phyloP scores from a whole-genome alignment of 2,888 invertebrate genomes.

The Nephrotoma guestfalica region DNA sequence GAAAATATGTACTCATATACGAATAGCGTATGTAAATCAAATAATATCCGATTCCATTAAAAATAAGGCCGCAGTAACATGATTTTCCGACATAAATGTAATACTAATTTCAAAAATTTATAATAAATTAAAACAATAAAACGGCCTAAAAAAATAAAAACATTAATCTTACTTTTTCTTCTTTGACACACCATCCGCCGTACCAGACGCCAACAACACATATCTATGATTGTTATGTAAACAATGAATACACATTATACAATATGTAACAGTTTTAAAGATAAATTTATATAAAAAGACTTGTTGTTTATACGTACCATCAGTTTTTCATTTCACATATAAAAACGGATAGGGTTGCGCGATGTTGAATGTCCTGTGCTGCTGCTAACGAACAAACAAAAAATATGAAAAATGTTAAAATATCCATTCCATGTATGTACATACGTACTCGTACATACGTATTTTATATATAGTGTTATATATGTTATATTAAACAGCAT shows the following conservation, averaged over 20 bases:
- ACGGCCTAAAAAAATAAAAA: not conserved
- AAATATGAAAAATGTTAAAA: not conserved
- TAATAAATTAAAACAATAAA: not conserved
- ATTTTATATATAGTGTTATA: too few species aligned
- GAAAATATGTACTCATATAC: too few species aligned
- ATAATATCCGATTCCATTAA: not conserved
- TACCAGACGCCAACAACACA: not conserved
- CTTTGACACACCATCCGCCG: not conserved
- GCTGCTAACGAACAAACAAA: not conserved
- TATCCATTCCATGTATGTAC: not conserved
- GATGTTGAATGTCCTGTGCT: not conserved
- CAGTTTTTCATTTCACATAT: not conserved
- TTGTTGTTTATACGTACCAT: not conserved
- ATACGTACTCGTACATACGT: too few species aligned
- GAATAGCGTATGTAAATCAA: too few species aligned
- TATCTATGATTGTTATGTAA: not conserved
- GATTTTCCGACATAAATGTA: not conserved
- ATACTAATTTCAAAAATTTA: not conserved
- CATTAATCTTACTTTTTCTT: not conserved
- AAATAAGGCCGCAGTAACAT: not conserved
- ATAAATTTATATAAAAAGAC: not conserved
- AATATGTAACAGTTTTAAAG: not conserved
- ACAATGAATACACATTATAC: not conserved
- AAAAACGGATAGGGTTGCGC: not conserved
- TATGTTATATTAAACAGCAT: not conserved